Evolutionary conservation across 92 coral and sea anemone species (phyloP), one percentile per base, ranked within the genome.

Genomic region (Meandrina meandrites): DNA sequence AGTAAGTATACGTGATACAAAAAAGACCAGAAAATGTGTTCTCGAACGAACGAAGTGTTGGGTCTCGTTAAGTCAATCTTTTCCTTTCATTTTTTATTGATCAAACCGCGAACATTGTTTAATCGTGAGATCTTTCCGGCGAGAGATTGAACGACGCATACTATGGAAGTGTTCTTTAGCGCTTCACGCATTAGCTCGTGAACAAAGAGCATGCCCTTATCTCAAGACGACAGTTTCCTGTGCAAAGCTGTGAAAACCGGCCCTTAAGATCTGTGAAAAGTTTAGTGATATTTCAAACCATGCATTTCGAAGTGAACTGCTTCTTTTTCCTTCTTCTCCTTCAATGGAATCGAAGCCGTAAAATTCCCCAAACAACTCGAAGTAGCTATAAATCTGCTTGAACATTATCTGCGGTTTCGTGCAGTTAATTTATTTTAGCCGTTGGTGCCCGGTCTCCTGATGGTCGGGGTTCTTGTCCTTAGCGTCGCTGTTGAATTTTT

Each of bases 71-170:
- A 58, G 72, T 74, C 72, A 73, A 73, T 56, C 75, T 84, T 75
- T 73, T 67, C 78, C 30, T 85, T 85, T 54, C 34, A 75, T 62
- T 78, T 85, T 37, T 47, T 78, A 85, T 60, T 85, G 88, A 85
- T 50, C 88, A 85, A 84, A 85, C 88, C 88, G 83, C 88, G 79
- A 66, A 40, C 84, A 69, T 77, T 77, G 70, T 82, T 84, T 89
- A 51, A 31, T 68, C 69, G 83, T 64, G 50, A 60, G 71, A 76
- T 83, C 79, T 66, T 71, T 72, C 86, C 82, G 11, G 45, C 45
- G 79, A 67, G 86, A 76, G 81, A 82, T 82, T 79, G 51, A 80
- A 27, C 31, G 48, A 81, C 72, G 70, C 48, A 37, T 66, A 78
- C 68, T 81, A 31, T 37, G 51, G 45, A 64, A 53, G 40, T 71